Conservation (phyloP, 2,113 vertebrate species). For the Notothenia coriiceps region DNA sequence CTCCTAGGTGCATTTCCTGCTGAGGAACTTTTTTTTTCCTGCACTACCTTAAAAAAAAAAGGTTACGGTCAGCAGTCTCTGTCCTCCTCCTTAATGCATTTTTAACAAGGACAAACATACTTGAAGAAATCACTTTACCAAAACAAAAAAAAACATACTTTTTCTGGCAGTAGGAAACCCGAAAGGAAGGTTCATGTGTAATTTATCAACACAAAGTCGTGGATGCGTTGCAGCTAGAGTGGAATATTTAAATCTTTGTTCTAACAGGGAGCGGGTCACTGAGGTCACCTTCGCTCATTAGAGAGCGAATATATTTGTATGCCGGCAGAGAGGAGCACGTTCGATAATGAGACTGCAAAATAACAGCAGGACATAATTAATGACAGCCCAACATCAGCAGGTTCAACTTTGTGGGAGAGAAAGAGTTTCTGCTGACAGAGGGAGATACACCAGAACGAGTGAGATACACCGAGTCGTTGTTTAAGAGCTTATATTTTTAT, state of each 20-base stretch:
- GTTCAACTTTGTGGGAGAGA: conserved; percentile 32
- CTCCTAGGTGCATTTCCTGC: not conserved
- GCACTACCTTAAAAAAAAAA: not conserved
- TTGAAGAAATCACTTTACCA: not conserved
- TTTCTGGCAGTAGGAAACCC: not conserved
- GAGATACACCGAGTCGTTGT: conserved; percentile 22
- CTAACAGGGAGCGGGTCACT: conserved; percentile 27
- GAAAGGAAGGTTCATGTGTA: conserved; percentile 7
- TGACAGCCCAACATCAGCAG: conserved; percentile 32
- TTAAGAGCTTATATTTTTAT: conserved; percentile 18
- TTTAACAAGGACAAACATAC: conserved; percentile 35
- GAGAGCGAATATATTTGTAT: conserved; percentile 29
- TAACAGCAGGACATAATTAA: conserved; percentile 58
- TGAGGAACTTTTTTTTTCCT: conserved; percentile 7
- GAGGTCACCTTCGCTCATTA: conserved; percentile 45
- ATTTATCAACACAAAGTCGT: conserved; percentile 10
- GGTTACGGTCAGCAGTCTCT: not conserved
- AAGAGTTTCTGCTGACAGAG: conserved; percentile 45
- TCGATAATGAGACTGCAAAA: conserved; percentile 57
- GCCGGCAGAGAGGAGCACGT: conserved; percentile 14
- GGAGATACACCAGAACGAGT: conserved; percentile 27
- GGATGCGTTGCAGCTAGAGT: not conserved
- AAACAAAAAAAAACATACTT: not conserved
- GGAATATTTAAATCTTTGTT: conserved; percentile 42
- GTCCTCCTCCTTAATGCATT: conserved; percentile 25